These are phyloP conservation scores for Plemyria rubiginata DNA, from an alignment of 2,888 invertebrate species.

Conservation along the genomic window DNA sequence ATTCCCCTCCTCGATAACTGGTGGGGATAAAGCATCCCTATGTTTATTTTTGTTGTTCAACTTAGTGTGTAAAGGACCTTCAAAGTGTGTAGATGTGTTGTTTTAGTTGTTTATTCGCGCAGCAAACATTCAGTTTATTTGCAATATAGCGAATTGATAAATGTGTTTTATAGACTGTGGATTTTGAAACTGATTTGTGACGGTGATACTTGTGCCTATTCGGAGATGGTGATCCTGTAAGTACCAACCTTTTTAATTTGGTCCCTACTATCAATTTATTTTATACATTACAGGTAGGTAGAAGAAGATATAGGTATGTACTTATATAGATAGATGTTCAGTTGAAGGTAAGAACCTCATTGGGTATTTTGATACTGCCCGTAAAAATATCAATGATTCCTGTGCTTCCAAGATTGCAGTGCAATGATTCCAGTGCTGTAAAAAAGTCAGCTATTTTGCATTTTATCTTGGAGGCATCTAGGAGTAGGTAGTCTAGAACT, in stretches of 20 bases:
- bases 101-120: constrained; percentile 31
- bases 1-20: constrained; percentile 55
- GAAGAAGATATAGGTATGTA: too few relatives aligned
- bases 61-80: constrained; percentile 78
- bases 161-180: constrained; percentile 50
- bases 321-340: too few relatives aligned
- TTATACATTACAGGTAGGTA: too few relatives aligned
- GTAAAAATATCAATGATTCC: too few relatives aligned
- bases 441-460: too few relatives aligned
- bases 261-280: neutral
- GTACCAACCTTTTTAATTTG: constrained; percentile 47
- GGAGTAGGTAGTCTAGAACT: too few relatives aligned
- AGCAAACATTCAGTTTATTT: constrained; percentile 38
- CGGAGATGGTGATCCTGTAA: constrained; percentile 83
- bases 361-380: too few relatives aligned
- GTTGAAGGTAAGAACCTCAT: too few relatives aligned
- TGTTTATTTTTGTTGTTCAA: constrained; percentile 81
- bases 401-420: too few relatives aligned
- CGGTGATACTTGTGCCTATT: constrained; percentile 54
- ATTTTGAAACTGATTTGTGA: constrained; percentile 53
- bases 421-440: too few relatives aligned
- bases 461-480: too few relatives aligned
- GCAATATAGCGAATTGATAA: constrained; percentile 38
- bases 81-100: constrained; percentile 59
- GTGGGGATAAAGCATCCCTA: constrained; percentile 76